These are phyloP conservation scores for Butorides virescens DNA, from an alignment of 2,113 vertebrate genomes.

Conservation along the genomic window DNA sequence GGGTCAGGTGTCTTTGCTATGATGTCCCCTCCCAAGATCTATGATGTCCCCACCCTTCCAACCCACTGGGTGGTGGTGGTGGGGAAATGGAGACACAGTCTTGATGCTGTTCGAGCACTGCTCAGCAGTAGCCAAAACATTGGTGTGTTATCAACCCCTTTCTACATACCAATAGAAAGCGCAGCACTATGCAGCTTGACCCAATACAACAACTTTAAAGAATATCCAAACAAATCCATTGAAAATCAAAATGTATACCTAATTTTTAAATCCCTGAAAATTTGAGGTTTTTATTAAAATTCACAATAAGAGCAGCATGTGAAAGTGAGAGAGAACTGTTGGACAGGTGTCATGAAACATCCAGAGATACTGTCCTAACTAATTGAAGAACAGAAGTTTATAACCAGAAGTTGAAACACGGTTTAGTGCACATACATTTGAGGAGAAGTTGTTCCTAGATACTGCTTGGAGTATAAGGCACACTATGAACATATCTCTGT, in stretches of 20 bases:
- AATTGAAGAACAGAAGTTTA: constrained; percentile 14
- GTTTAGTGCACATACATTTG: background rate
- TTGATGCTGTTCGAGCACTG: no score
- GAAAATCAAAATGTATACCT: background rate
- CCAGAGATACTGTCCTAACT: background rate
- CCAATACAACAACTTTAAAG: background rate
- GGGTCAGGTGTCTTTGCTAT: no score
- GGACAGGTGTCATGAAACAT: background rate
- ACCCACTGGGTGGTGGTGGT: no score
- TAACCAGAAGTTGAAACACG: background rate
- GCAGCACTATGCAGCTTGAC: no score
- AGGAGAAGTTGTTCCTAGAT: background rate
- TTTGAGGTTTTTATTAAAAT: background rate
- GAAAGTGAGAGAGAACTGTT: background rate
- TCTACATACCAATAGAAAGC: no score
- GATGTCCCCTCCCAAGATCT: no score
- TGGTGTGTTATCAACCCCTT: no score
- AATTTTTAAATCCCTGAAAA: background rate
- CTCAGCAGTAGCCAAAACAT: no score
- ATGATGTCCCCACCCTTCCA: no score
- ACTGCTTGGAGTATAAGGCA: background rate
- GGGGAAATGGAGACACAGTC: no score
- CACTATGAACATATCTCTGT: background rate
- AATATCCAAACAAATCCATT: background rate
- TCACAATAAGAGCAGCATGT: background rate